Percentiles rank a stretch among this genome's conserved stretches.
Conservation (phyloP, 1,140 invertebrate genomes). For the Pseudoatta argentina region DNA sequence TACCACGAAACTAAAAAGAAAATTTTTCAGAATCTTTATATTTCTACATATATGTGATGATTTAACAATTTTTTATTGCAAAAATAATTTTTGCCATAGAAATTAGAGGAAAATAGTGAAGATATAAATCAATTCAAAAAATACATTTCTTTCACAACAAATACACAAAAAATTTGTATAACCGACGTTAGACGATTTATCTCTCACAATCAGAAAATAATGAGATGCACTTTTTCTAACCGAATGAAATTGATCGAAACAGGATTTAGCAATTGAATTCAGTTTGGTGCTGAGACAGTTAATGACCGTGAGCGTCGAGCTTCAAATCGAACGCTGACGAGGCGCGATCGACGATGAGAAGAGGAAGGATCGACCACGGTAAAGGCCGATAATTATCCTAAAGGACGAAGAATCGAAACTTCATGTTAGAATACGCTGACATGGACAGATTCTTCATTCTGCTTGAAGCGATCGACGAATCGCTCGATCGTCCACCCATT, state of each 20-base stretch:
- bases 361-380: conserved; percentile 1
- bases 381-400: conserved; percentile 47
- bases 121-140: neutral
- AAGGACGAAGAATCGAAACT: conserved; percentile 5
- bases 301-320: conserved; percentile 20
- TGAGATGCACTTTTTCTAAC: neutral
- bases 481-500: conserved; percentile 63
- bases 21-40: neutral
- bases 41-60: neutral
- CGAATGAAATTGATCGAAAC: conserved; percentile 1
- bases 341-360: conserved; percentile 37
- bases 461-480: conserved; percentile 36
- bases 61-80: neutral
- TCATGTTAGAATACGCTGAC: conserved; percentile 5
- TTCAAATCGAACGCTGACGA: conserved; percentile 29
- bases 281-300: conserved; percentile 38
- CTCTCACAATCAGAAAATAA: neutral
- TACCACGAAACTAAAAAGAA: neutral
- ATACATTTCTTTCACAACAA: neutral
- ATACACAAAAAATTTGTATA: neutral
- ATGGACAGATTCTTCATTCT: neutral
- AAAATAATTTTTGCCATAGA: neutral
- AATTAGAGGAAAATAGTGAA: neutral
- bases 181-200: neutral
- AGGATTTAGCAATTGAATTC: neutral